Evolutionary conservation across 2,113 vertebrate genomes (phyloP), one percentile per base, ranked within the genome.

Genomic region (Ariopsis seemanni): DNA sequence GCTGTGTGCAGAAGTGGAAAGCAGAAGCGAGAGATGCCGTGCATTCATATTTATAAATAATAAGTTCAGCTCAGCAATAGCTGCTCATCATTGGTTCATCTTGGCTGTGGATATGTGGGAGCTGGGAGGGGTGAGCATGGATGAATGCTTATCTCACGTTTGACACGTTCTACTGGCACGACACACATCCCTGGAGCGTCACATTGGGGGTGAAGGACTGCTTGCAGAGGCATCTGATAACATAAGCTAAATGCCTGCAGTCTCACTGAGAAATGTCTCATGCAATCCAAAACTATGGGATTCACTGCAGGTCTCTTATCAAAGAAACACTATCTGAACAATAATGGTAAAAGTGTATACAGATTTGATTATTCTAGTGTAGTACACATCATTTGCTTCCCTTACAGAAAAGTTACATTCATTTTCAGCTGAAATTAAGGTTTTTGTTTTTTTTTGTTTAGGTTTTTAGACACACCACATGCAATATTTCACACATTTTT

Each of bases 321-420:
- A 77, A 30, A 79, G 55, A 34, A 86, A 53, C 79, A 60, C 67
- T 63, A 53, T 27, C 53, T 85, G n/a, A 52, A 65, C 48, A 53
- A 30, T 50, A 82, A 62, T 62, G 57, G 57, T 5, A 25, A 25
- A 60, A 48, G 10, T 25, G 2, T 22, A 22, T 62, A 62, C 20
- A 42, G 62, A 22, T 74, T 7, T 53, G 53, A 82, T 63, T 55
- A 53, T 57, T 55, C 20, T 90, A 90, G 71, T 88, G 90, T 84
- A 52, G 83, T 87, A 88, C 88, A 91, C 87, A 91, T 86, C 91
- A 93, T 89, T 89, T 93, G 89, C 55, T 88, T 88, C 9, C 15
- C 0, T 18, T 53, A 25, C 5, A n/a, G 20, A 52, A 53, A 55
- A 42, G 75, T 30, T 30, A 10, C 18, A 42, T 42, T 9, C 42